Evolutionary conservation across 1,140 invertebrate genomes (phyloP).

Genomic region (Drosophila saltans): DNA sequence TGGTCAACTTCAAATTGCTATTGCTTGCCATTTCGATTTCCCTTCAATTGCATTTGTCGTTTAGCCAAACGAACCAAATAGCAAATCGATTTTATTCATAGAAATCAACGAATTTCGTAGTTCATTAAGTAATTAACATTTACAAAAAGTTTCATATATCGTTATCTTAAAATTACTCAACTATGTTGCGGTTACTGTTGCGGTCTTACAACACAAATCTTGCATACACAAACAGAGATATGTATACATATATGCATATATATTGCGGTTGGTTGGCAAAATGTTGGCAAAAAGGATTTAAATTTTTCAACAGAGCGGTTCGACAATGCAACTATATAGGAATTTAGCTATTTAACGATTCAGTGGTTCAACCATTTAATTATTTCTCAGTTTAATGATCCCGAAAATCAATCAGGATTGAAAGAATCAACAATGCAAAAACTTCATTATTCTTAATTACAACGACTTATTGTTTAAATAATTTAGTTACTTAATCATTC

Average conservation of each 20-base stretch:
- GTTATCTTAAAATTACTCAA: background rate
- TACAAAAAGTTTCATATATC: background rate
- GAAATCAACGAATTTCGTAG: background rate
- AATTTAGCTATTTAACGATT: background rate
- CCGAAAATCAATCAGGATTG: background rate
- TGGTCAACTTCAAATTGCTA: slow-evolving; percentile 41
- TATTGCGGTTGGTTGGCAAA: background rate
- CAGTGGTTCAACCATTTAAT: background rate
- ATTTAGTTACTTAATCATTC: too few relatives aligned
- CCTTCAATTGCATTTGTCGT: slow-evolving; percentile 7
- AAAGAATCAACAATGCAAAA: too few relatives aligned
- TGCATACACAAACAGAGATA: background rate
- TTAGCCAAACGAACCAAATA: background rate
- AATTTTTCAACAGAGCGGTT: background rate
- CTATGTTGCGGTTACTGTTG: slow-evolving; percentile 1
- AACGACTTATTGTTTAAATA: too few relatives aligned
- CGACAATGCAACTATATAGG: background rate
- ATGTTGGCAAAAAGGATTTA: background rate
- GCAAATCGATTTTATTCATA: slow-evolving; percentile 1
- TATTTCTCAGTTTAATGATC: too few relatives aligned
- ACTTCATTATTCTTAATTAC: too few relatives aligned
- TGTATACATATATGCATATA: background rate
- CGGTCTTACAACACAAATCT: background rate
- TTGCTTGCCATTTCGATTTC: background rate
- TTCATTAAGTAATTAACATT: slow-evolving; percentile 12